These are phyloP conservation scores for Schlechtendalia chinensis DNA, from an alignment of 1,140 invertebrate genomes.

Conservation along the genomic window DNA sequence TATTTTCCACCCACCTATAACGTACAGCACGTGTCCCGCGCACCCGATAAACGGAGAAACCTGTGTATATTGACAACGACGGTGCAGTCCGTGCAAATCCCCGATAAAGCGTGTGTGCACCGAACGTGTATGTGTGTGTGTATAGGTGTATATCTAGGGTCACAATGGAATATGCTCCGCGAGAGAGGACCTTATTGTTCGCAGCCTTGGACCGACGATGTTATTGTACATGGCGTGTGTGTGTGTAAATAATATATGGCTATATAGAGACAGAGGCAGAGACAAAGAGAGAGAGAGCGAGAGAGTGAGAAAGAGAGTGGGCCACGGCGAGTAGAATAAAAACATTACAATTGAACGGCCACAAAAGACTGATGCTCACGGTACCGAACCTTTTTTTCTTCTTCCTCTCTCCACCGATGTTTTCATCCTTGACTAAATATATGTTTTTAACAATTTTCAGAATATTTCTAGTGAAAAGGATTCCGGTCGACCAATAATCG, in stretches of 20 bases:
- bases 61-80: background rate
- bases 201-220: background rate
- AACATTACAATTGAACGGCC: slow-evolving; percentile 1
- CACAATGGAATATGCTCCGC: background rate
- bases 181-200: slow-evolving; percentile 13
- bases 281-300: too few species aligned
- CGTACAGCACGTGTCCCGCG: background rate
- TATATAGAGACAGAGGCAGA: too few species aligned
- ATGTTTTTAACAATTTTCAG: slow-evolving; percentile 18
- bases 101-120: background rate
- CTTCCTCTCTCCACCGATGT: background rate
- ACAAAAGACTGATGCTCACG: slow-evolving; percentile 21
- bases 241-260: background rate
- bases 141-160: too few species aligned
- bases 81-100: background rate
- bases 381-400: slow-evolving; percentile 23
- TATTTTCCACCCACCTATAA: background rate
- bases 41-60: too few species aligned
- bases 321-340: slow-evolving; percentile 15
- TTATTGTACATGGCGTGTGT: background rate
- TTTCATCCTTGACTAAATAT: slow-evolving; percentile 34
- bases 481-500: slow-evolving; percentile 35
- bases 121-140: too few species aligned
- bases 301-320: too few species aligned
- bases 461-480: slow-evolving; percentile 27